phyloP scores from a whole-genome alignment of 2,888 invertebrate species.

The Horisme vitalbata region DNA sequence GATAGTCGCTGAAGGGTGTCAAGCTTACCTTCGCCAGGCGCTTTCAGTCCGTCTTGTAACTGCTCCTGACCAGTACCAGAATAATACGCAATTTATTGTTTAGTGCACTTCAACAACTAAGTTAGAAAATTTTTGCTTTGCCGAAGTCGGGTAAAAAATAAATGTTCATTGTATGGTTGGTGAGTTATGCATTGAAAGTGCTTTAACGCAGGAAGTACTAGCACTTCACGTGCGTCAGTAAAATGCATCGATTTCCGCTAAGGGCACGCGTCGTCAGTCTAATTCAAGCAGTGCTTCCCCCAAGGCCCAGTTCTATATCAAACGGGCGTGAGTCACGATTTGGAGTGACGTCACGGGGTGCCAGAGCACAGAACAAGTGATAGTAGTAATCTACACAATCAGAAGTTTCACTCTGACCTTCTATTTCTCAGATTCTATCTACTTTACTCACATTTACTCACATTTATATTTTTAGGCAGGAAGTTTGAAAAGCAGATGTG shows the following conservation, averaged over 20 bases:
- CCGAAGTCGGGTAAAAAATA: background rate
- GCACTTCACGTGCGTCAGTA: slow-evolving; percentile 33
- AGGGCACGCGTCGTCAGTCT: slow-evolving; percentile 30
- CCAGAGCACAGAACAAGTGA: slow-evolving; percentile 16
- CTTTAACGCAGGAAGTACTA: slow-evolving; percentile 28
- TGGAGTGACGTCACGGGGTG: slow-evolving; percentile 65
- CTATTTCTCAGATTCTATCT: too few species aligned
- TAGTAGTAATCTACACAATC: background rate
- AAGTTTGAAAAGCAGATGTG: too few species aligned
- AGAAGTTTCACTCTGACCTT: slow-evolving; percentile 2
- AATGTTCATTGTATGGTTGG: background rate
- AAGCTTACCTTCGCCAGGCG: too few species aligned
- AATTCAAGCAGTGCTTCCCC: slow-evolving; percentile 39
- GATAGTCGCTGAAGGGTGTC: too few species aligned
- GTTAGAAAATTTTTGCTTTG: background rate
- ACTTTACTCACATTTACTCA: too few species aligned
- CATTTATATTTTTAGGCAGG: too few species aligned
- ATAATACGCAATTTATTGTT: background rate
- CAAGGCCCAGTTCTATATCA: slow-evolving; percentile 50
- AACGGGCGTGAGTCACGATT: slow-evolving; percentile 58
- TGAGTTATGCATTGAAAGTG: slow-evolving; percentile 14
- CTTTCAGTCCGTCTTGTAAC: too few species aligned
- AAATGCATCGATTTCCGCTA: slow-evolving; percentile 38
- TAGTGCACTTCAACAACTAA: background rate
- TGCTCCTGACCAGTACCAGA: too few species aligned